phyloP scores from a whole-genome alignment of 2,888 invertebrate species.

The Andrena bucephala region DNA sequence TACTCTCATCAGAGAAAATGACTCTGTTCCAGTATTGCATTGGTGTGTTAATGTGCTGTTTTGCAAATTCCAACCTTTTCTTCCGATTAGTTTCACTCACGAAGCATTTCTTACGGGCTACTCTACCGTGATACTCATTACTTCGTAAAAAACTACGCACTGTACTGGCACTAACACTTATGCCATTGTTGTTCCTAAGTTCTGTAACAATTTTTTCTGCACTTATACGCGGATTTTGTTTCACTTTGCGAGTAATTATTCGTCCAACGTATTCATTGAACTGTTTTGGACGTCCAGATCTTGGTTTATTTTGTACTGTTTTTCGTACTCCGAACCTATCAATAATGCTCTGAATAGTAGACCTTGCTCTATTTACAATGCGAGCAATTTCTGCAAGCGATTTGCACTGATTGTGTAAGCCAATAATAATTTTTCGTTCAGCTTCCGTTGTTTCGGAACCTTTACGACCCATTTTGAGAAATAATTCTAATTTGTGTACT shows the following conservation, averaged over 20 bases:
- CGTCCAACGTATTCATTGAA: not conserved
- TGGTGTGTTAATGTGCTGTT: not conserved
- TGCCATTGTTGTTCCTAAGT: slow-evolving; percentile 9
- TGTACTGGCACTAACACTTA: not conserved
- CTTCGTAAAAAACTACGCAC: slow-evolving; percentile 10
- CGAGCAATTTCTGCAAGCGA: not conserved
- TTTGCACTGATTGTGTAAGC: slow-evolving; percentile 3
- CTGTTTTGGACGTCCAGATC: not conserved
- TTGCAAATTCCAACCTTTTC: slow-evolving; percentile 2
- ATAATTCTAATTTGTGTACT: not conserved
- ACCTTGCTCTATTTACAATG: not conserved
- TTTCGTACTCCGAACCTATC: not conserved
- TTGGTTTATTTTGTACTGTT: slow-evolving; percentile 2
- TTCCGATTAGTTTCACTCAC: slow-evolving; percentile 12
- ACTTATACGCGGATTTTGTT: slow-evolving; percentile 5
- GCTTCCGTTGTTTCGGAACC: not conserved
- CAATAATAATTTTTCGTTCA: not conserved
- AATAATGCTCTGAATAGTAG: not conserved
- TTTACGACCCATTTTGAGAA: not conserved
- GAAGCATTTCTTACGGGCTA: slow-evolving; percentile 4
- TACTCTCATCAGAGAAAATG: slow-evolving; percentile 21
- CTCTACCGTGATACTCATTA: not conserved
- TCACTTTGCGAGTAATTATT: slow-evolving; percentile 6
- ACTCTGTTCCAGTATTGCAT: not conserved
- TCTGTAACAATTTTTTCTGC: slow-evolving; percentile 15